Evolutionary conservation across 1,140 invertebrate species (phyloP), one percentile per base, ranked within the genome.

Genomic region (Plodia interpunctella): DNA sequence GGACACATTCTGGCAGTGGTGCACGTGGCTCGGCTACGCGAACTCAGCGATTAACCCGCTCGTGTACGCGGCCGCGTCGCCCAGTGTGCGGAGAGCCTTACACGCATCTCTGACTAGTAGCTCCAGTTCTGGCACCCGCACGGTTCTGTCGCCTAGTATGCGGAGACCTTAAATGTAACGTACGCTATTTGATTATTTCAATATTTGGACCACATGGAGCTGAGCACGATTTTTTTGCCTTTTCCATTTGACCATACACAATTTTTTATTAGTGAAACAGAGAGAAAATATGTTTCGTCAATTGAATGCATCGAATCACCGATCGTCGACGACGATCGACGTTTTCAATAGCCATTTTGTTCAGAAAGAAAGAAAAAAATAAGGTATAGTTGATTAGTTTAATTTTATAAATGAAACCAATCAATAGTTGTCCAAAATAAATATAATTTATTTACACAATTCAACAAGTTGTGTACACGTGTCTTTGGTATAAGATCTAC

Each of bases 41-140:
- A 95, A 95, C 88, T 94, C 93, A 8, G 94, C 93, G 57, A 81
- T 94, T 17, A 94, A 95, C 79, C 94, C 94, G 2, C 91, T 94
- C 58, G 94, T 94, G 59, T 94, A 94, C 76, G 92, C 92, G 1
- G 91, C 90, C 20, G 91, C 91, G 0, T 92, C 91, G 5, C 78
- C 91, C 28, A 92, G 92, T 56, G 91, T 93, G 71, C 81, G 92
- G n/a, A 68, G 90, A 25, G 92, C 92, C 38, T 91, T 92, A 66
- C 78, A 70, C 0, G 62, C 66, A 0, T 72, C 78, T 0, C 57
- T 78, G 8, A 72, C 76, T n/a, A 65, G 51, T 9, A 59, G n/a
- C n/a, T n/a, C 70, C 15, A 67, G 69, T 21, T 66, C 72, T 0
- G 51, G 55, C 9, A 66, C 70, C 21, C 59, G 71, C 9, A 60